phyloP scores from a whole-genome alignment of 2,888 invertebrate species.

The Diarsia dahlii region DNA sequence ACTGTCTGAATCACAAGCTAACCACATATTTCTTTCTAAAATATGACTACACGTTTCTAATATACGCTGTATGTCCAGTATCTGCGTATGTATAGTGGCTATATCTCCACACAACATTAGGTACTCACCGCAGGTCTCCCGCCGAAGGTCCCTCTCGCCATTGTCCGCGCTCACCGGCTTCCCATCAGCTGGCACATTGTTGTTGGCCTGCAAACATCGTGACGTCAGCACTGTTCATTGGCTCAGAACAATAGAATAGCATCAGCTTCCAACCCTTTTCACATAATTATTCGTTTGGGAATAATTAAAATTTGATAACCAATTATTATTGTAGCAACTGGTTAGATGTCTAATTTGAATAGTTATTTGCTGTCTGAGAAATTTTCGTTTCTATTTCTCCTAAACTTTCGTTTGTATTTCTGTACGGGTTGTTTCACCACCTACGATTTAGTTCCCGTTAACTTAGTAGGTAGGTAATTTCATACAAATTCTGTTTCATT shows the following conservation, averaged over 20 bases:
- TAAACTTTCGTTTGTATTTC: background rate
- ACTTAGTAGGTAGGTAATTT: no score
- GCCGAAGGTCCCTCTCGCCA: constrained; percentile 81
- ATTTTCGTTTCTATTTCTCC: background rate
- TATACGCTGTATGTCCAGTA: background rate
- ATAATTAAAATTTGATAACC: background rate
- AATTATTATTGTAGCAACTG: background rate
- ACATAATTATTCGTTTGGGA: constrained; percentile 34
- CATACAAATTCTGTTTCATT: no score
- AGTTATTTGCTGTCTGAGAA: background rate
- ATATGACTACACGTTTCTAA: background rate
- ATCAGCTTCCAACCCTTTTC: constrained; percentile 34
- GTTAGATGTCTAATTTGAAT: background rate
- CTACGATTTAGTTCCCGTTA: no score
- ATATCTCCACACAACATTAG: constrained; percentile 23
- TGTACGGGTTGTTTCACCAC: background rate
- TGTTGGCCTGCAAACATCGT: constrained; percentile 78
- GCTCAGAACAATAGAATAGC: constrained; percentile 48
- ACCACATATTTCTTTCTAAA: background rate
- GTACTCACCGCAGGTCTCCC: constrained; percentile 82
- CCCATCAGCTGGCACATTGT: constrained; percentile 73
- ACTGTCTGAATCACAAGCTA: background rate
- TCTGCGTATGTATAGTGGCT: background rate
- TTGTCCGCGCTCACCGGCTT: constrained; percentile 73
- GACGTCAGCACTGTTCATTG: constrained; percentile 50